Evolutionary conservation across 2,113 vertebrate species (phyloP).

Genomic region (Erinaceus europaeus): DNA sequence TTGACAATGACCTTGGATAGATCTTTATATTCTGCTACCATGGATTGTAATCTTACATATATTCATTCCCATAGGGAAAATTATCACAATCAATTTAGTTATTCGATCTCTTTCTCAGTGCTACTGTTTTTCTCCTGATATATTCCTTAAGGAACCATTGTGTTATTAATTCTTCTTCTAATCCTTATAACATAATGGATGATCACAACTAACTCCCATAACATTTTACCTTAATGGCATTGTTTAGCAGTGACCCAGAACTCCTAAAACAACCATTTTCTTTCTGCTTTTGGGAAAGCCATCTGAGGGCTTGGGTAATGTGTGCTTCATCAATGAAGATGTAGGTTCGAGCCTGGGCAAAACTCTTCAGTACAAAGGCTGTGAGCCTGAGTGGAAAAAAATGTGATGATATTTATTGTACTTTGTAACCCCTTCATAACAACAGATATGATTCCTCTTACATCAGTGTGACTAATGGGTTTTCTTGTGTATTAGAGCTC

Average conservation of each 20-base stretch:
- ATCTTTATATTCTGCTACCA: neutral
- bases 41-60: neutral
- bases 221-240: constrained; percentile 75
- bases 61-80: neutral
- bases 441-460: neutral
- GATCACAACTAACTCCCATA: neutral
- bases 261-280: constrained; percentile 78
- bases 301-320: constrained; percentile 66
- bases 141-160: neutral
- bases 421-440: neutral
- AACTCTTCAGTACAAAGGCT: constrained; percentile 78
- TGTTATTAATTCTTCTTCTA: too few relatives aligned
- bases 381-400: constrained; percentile 67
- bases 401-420: neutral
- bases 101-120: neutral
- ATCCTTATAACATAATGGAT: neutral
- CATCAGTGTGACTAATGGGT: neutral
- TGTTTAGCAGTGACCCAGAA: constrained; percentile 76
- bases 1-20: neutral
- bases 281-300: constrained; percentile 76
- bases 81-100: neutral
- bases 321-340: constrained; percentile 75
- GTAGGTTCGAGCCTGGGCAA: constrained; percentile 70
- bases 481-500: neutral
- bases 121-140: neutral